Conservation (phyloP, 2,113 vertebrate genomes). For the Callaeas wilsoni region DNA sequence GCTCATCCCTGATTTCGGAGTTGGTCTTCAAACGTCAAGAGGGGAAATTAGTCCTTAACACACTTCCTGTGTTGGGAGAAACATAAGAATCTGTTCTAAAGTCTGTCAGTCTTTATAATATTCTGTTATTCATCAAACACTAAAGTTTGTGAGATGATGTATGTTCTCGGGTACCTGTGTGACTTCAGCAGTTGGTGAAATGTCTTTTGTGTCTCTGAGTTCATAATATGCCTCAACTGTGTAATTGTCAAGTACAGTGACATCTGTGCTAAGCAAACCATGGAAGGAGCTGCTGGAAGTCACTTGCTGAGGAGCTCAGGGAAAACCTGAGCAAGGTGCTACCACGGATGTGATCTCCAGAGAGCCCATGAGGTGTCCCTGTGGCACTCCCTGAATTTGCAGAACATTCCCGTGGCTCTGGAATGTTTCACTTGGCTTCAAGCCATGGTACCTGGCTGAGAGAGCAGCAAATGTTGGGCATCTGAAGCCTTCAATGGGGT, state of each 20-base stretch:
- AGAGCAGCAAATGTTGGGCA: background rate
- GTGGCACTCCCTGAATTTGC: background rate
- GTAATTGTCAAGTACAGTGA: background rate
- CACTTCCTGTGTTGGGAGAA: background rate
- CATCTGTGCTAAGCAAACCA: background rate
- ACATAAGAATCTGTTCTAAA: background rate
- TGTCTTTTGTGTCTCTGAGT: background rate
- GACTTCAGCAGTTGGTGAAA: background rate
- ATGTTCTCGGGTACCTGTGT: background rate
- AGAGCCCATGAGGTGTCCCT: background rate
- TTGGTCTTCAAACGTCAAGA: background rate
- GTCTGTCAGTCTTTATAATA: background rate
- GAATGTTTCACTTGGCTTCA: background rate
- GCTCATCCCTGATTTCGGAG: background rate
- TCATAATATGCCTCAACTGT: background rate
- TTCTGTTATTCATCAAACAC: conserved; percentile 3
- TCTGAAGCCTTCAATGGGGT: background rate
- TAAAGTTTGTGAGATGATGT: background rate
- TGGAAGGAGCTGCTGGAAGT: rapidly evolving
- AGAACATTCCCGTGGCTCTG: background rate
- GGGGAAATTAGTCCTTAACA: background rate
- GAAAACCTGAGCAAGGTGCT: background rate
- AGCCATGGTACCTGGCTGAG: background rate
- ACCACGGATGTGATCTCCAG: background rate
- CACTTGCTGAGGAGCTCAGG: background rate